Base-by-base conservation (phyloP, 23 tunicate genomes). In the Halocynthia roretzi region DNA sequence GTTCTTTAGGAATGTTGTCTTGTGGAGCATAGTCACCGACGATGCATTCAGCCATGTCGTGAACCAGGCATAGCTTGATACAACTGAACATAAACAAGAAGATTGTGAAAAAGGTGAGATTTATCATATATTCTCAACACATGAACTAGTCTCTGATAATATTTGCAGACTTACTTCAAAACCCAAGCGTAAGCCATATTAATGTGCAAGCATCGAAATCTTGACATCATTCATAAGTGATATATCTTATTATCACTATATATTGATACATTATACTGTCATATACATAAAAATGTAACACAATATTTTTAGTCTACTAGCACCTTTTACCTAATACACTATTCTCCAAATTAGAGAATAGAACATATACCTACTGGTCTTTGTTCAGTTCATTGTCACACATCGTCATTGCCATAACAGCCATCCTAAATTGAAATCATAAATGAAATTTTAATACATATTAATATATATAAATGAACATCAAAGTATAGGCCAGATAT, bases 11-110 rank as follows among this genome's bases (percentile, higher is more conserved):
- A 17, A 93, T 64, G 53, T 86, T 80, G 58, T 93, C 88, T 48
- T 67, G 15, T 8, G 98, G 98, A 5, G 94, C 74, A 53, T 88
- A 88, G 56, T 93, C 98, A 17, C 98, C 98, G 20, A 87, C 94
- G 64, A 93, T 87, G 72, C 90, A 90, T 74, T 93, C 98, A 0
- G 98, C 98, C 98, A 93, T 80, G 55, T 93, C 98, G 81, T 93
- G 98, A 18, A 93, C 94, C 44, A 93, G 56, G 54, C 94, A 80
- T 65, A 93, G 67, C 60, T 93, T 87, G 7, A 93, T 71, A 62
- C 98, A 93, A 62, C 85, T 77, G 70, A 10, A 51, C 4, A 31
- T 31, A 4, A 31, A 31, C 44, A 31, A 4, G 4, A 31, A 31
- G 1, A 4, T 0, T 31, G 44, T 31, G 44, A 31, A 31, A 31